Percentiles rank a stretch among this genome's conserved stretches.
phyloP scores from a whole-genome alignment of 1,140 invertebrate species.

The Atta colombica region DNA sequence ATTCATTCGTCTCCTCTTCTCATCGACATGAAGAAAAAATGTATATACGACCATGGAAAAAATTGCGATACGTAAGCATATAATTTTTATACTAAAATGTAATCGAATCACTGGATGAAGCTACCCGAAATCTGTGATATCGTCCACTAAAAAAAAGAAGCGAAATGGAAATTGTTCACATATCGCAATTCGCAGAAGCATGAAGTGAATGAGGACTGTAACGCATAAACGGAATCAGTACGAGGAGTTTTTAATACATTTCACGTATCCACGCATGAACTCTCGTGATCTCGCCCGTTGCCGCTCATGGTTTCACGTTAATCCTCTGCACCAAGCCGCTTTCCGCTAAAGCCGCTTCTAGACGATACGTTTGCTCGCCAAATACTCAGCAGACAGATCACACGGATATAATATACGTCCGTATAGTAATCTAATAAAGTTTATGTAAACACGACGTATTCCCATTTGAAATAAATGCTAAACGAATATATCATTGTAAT shows the following conservation, averaged over 20 bases:
- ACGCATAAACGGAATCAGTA: slow-evolving; percentile 14
- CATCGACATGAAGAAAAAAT: slow-evolving; percentile 26
- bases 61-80: slow-evolving; percentile 59
- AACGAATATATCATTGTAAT: background rate
- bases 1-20: slow-evolving; percentile 63
- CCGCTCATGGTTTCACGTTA: slow-evolving; percentile 27
- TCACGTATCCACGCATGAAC: background rate
- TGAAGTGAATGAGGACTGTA: slow-evolving; percentile 1
- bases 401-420: background rate
- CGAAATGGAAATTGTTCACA: background rate
- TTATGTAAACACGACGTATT: slow-evolving; percentile 12
- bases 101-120: slow-evolving; percentile 66
- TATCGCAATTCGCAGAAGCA: background rate
- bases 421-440: slow-evolving; percentile 42
- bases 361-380: slow-evolving; percentile 28
- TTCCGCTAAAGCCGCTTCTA: slow-evolving; percentile 56
- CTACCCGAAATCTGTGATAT: slow-evolving; percentile 37
- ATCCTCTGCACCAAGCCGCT: slow-evolving; percentile 50
- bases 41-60: slow-evolving; percentile 66
- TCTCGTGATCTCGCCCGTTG: slow-evolving; percentile 22
- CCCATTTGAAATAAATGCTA: slow-evolving; percentile 1
- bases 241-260: slow-evolving; percentile 35
- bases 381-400: slow-evolving; percentile 42
- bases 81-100: slow-evolving; percentile 66
- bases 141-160: background rate